phyloP scores from a whole-genome alignment of 2,888 invertebrate genomes.

The Acanthacorydalis orientalis region DNA sequence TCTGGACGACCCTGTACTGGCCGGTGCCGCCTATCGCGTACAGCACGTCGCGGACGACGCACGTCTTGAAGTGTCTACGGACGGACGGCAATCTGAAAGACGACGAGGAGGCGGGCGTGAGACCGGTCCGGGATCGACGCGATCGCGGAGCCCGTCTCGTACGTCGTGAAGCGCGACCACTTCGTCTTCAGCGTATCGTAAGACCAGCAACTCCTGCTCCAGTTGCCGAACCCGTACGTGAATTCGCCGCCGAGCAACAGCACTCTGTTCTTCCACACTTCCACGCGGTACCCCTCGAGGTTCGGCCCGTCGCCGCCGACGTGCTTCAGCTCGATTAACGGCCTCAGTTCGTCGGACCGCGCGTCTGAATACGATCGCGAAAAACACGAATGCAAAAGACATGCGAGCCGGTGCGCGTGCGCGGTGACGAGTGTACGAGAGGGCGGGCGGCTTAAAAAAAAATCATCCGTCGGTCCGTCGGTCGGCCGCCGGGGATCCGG shows the following conservation, averaged over 20 bases:
- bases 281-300: slow-evolving; percentile 17
- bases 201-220: slow-evolving; percentile 21
- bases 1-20: slow-evolving; percentile 18
- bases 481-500: too few relatives aligned
- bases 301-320: slow-evolving; percentile 1
- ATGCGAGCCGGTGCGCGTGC: too few relatives aligned
- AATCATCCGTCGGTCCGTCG: too few relatives aligned
- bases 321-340: neutral
- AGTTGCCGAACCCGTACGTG: slow-evolving; percentile 18
- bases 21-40: slow-evolving; percentile 23
- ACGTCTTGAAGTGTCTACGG: slow-evolving; percentile 23
- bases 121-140: too few relatives aligned
- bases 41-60: slow-evolving; percentile 18
- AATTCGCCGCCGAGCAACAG: slow-evolving; percentile 23
- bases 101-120: neutral
- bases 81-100: slow-evolving; percentile 16
- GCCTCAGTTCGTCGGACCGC: neutral
- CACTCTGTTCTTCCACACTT: slow-evolving; percentile 20
- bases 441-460: too few relatives aligned
- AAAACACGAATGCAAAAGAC: neutral
- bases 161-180: slow-evolving; percentile 19
- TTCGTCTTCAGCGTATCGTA: slow-evolving; percentile 18
- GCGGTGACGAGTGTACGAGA: too few relatives aligned
- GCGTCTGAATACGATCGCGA: neutral
- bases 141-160: slow-evolving; percentile 8